Evolutionary conservation across 1,140 invertebrate species (phyloP), one percentile per base, ranked within the genome.

Genomic region (Tetramorium alpestre): DNA sequence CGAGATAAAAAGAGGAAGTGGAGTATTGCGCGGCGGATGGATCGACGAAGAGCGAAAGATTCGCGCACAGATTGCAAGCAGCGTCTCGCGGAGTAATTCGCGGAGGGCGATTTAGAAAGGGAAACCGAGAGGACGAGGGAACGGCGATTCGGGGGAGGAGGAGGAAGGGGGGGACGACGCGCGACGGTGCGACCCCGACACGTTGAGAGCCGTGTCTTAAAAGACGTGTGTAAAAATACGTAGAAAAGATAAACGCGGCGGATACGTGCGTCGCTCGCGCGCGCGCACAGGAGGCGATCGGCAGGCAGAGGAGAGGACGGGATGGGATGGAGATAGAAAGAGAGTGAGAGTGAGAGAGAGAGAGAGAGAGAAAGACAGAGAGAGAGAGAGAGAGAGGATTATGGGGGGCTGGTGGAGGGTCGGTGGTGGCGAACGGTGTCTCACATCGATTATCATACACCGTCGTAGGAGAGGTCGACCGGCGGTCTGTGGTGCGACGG

Each of bases 391-490:
- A 44, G 49, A 60, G 5, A 33, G 78, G 65, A 25, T 41, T 7
- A 47, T 64, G 4, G 16, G 60, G n/a, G 25, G 22, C n/a, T 47
- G 54, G 22, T 69, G 25, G 44, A 60, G 41, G 65, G 65, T 81
- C 25, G 64, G 64, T 33, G 25, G 25, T 78, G 44, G 49, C 18
- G 8, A 82, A 82, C 70, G 51, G 69, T 85, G 72, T 65, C 86
- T 93, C 92, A 93, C 86, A 93, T 92, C 91, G 92, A 95, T 94
- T 95, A 95, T 95, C 95, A 95, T 95, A 95, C 94, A 81, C 93
- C 94, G 78, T 95, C 95, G 90, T 95, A 95, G 67, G 93, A 93
- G 77, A 95, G 93, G 89, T 95, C 94, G 88, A 95, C 93, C 65
- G 94, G 93, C 80, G 94, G 94, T 89, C 94, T 94, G 87, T 94